Base-by-base conservation (phyloP, 1,140 invertebrate species). In the Drosophila seguyi region DNA sequence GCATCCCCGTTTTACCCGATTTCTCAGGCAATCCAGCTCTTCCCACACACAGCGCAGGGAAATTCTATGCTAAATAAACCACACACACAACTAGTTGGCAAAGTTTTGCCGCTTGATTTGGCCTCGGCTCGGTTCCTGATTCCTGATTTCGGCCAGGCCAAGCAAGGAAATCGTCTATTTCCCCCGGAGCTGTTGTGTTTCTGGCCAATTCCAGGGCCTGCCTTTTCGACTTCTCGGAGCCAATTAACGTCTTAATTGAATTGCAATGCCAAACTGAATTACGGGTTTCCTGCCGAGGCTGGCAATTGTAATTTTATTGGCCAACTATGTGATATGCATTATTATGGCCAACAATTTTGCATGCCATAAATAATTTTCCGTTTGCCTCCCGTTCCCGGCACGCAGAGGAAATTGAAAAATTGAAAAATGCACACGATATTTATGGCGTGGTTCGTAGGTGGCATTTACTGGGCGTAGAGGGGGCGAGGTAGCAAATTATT, bases 191-290 rank as follows among this genome's bases (percentile, higher is more conserved):
- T 57, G 62, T 80, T 84, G 42, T 75, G 53, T 77, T 77, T 77
- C 76, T 41, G 59, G 62, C 53, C 67, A 73, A 74, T 68, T 55
- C 77, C 56, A 41, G 63, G 61, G 48, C 55, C 52, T 48, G 75
- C 39, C 59, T 55, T 79, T 63, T 79, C 22, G 59, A 45, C 55
- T 79, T 62, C 67, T 50, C 42, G 39, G 58, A 62, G 59, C 85
- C 85, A 90, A 88, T 90, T 90, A 90, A 69, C 69, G 68, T 81
- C 75, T 88, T 90, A 90, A 90, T 90, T 90, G 78, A 90, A 90
- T 90, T 69, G 65, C 78, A 69, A 66, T 67, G 56, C 59, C 44
- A 44, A 63, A 72, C 50, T 27, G 63, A 62, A 56, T 61, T 62
- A 65, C 41, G 22, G 76, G 34, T 62, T 72, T 53, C 56, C 50